A percentile compares a stretch with the other conserved stretches of the same genome.
Evolutionary conservation across 2,888 invertebrate species (phyloP).

Genomic region (Serrognathus titanus): DNA sequence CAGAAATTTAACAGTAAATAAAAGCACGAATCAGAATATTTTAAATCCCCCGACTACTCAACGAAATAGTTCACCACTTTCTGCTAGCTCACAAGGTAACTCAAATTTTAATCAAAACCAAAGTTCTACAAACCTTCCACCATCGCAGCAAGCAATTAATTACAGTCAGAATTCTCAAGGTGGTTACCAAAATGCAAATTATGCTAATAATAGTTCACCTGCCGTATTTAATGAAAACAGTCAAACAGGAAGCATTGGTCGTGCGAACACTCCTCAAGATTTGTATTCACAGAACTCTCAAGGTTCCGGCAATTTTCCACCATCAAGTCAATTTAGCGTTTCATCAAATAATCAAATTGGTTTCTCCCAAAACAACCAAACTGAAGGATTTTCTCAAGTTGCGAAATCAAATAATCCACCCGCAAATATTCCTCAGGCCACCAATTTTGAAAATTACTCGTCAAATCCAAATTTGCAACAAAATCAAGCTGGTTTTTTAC

Average conservation of each 20-base stretch:
- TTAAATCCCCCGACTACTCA: conserved; percentile 5
- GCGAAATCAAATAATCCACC: not conserved
- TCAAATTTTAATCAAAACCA: conserved; percentile 14
- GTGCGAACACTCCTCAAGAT: conserved; percentile 2
- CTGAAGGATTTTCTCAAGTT: not conserved
- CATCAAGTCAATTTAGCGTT: not conserved
- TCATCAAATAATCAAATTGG: conserved; percentile 3
- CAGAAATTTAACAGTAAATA: conserved; percentile 8
- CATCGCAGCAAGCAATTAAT: not conserved
- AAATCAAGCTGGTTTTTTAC: too few relatives aligned
- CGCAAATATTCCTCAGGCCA: not conserved
- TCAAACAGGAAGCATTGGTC: not conserved
- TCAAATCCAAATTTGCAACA: not conserved
- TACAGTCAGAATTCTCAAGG: not conserved
- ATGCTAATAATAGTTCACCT: not conserved
- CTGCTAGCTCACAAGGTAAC: conserved; percentile 12
- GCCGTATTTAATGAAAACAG: not conserved
- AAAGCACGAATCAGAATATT: conserved; percentile 39
- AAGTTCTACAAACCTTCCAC: conserved; percentile 17
- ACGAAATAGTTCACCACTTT: conserved; percentile 14
- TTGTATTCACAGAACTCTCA: conserved; percentile 10
- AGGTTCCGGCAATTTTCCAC: conserved; percentile 6
- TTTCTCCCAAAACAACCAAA: conserved; percentile 1
- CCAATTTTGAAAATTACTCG: not conserved
- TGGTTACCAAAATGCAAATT: not conserved